These are phyloP conservation scores for Atherix ibis DNA, from an alignment of 2,888 invertebrate genomes.

Conservation along the genomic window DNA sequence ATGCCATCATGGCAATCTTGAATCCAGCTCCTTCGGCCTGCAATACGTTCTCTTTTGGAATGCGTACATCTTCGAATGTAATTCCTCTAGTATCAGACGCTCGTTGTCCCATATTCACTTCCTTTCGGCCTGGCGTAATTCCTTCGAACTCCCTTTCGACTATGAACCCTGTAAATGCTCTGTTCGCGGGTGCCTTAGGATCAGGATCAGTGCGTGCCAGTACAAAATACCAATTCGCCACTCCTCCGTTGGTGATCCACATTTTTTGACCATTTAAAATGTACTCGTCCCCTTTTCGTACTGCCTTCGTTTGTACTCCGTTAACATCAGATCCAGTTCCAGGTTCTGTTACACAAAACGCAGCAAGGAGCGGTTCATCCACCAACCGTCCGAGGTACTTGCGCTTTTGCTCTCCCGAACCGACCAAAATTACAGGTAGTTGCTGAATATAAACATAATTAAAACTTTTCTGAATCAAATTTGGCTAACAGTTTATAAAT, in stretches of 20 bases:
- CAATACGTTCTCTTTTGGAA: slow-evolving; percentile 88
- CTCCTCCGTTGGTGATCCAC: slow-evolving; percentile 99
- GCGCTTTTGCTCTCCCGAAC: slow-evolving; percentile 79
- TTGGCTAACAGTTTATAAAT: slow-evolving; percentile 32
- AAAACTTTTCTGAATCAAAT: not conserved
- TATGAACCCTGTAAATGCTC: slow-evolving; percentile 94
- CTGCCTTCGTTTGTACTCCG: slow-evolving; percentile 78
- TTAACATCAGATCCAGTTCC: slow-evolving; percentile 93
- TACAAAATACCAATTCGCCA: slow-evolving; percentile 94
- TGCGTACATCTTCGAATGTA: slow-evolving; percentile 91
- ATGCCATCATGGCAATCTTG: slow-evolving; percentile 93
- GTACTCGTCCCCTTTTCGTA: slow-evolving; percentile 88
- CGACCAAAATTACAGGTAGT: slow-evolving; percentile 29
- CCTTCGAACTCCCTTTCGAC: slow-evolving; percentile 85
- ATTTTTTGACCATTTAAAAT: slow-evolving; percentile 92
- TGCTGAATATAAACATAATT: slow-evolving; percentile 20
- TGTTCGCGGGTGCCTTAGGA: slow-evolving; percentile 75
- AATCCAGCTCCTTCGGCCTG: slow-evolving; percentile 85
- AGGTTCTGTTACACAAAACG: slow-evolving; percentile 93
- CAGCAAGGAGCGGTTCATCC: slow-evolving; percentile 82
- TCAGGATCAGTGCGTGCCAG: slow-evolving; percentile 85
- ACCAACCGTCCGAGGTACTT: slow-evolving; percentile 82
- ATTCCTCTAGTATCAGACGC: slow-evolving; percentile 91
- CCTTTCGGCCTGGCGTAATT: slow-evolving; percentile 79
- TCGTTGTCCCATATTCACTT: slow-evolving; percentile 92